Evolutionary conservation across 2,888 invertebrate species (phyloP).

Genomic region (Tanytarsus gracilentus): DNA sequence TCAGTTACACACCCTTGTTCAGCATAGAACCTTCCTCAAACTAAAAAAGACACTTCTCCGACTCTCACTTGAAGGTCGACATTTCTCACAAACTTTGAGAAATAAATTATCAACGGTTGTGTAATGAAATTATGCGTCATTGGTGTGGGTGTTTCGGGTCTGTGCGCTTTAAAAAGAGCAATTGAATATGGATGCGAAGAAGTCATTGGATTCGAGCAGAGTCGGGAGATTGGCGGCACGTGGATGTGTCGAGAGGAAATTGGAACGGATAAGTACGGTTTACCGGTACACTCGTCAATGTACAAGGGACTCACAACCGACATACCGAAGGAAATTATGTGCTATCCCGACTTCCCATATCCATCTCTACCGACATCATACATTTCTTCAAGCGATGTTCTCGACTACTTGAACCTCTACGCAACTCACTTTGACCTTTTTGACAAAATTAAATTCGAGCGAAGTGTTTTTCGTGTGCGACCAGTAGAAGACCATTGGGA

Average conservation of each 20-base stretch:
- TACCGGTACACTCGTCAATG: slow-evolving; percentile 78
- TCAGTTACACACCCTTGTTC: too few relatives aligned
- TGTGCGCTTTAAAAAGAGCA: slow-evolving; percentile 62
- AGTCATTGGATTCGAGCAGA: slow-evolving; percentile 64
- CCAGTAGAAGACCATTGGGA: slow-evolving; percentile 31
- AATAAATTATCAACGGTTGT: too few relatives aligned
- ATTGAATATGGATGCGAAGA: slow-evolving; percentile 41
- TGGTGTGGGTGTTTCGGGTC: slow-evolving; percentile 43
- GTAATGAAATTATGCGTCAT: not conserved
- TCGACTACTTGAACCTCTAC: slow-evolving; percentile 59
- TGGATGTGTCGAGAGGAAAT: slow-evolving; percentile 73
- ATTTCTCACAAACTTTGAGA: too few relatives aligned
- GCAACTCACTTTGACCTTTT: slow-evolving; percentile 55
- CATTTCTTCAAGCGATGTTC: slow-evolving; percentile 57
- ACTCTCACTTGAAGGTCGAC: too few relatives aligned
- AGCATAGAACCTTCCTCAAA: too few relatives aligned
- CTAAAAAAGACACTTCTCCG: too few relatives aligned
- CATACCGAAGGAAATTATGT: slow-evolving; percentile 83
- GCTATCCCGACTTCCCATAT: slow-evolving; percentile 70
- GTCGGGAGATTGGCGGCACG: slow-evolving; percentile 70
- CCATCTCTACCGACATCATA: slow-evolving; percentile 60
- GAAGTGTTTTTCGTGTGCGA: slow-evolving; percentile 17
- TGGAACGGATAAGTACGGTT: slow-evolving; percentile 60
- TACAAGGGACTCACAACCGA: slow-evolving; percentile 78
- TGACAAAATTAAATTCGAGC: slow-evolving; percentile 44